Percentiles rank a stretch among this genome's conserved stretches.
Evolutionary conservation across 2,113 vertebrate genomes (phyloP).

Genomic region (Sula dactylatra): DNA sequence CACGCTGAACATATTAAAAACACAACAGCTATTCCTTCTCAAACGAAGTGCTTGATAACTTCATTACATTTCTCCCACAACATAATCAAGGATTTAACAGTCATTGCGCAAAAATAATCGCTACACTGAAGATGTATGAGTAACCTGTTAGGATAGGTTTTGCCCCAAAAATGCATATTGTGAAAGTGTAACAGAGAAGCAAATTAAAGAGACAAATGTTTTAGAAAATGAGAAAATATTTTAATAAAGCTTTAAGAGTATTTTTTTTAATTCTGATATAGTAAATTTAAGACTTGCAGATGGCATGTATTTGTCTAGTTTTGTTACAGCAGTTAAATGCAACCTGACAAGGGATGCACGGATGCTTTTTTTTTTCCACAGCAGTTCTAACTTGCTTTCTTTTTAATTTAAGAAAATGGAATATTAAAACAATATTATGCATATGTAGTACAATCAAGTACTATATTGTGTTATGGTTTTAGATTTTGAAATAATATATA

Average conservation of each 20-base stretch:
- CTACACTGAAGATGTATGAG: neutral
- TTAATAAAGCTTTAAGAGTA: neutral
- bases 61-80: neutral
- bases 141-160: neutral
- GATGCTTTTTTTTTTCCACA: neutral
- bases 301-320: neutral
- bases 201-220: constrained; percentile 22
- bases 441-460: neutral
- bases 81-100: constrained; percentile 17
- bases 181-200: constrained; percentile 2
- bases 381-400: neutral
- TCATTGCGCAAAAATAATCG: neutral
- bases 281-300: neutral
- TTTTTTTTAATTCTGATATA: neutral
- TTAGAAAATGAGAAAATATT: neutral
- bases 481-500: neutral
- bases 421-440: neutral
- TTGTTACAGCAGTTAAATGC: neutral
- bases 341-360: neutral
- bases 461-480: neutral
- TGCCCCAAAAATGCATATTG: neutral
- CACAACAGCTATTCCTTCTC: neutral
- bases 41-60: neutral
- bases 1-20: neutral
- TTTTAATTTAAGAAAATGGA: neutral